Percentiles rank a stretch among this genome's conserved stretches.
Conservation (phyloP, 2,113 vertebrate genomes). For the Laticauda laticaudata region DNA sequence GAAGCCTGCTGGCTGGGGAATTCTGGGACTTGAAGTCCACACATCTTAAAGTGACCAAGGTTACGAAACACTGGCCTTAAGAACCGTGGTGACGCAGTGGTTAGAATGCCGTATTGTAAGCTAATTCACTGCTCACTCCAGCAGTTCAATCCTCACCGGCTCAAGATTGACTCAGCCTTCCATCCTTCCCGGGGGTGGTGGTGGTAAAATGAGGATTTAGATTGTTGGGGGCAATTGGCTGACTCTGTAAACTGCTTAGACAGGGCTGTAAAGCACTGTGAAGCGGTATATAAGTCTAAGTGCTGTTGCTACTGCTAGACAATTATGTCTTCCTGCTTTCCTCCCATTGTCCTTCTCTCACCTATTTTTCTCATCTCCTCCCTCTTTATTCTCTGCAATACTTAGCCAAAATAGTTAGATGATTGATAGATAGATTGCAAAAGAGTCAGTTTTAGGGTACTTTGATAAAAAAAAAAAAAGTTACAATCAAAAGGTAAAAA, state of each 20-base stretch:
- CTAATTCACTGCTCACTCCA: no score
- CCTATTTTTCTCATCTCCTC: background rate
- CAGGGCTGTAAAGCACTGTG: no score
- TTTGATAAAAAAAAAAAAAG: background rate
- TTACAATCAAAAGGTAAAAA: background rate
- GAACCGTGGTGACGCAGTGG: no score
- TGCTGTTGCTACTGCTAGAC: background rate
- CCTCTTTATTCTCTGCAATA: background rate
- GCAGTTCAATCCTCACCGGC: no score
- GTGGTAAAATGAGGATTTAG: no score
- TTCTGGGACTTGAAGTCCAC: background rate
- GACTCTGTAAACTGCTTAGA: no score
- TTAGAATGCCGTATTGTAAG: no score
- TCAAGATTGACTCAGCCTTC: no score
- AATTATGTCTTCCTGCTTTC: background rate
- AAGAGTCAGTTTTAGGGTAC: background rate
- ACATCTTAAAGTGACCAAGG: background rate
- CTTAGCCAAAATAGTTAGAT: background rate
- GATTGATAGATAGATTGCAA: background rate
- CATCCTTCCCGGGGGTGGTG: no score
- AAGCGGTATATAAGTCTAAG: no score
- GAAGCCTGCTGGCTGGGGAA: background rate
- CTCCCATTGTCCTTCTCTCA: background rate
- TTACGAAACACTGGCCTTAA: background rate
- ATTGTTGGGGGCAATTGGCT: no score